Conservation (phyloP, 2,888 invertebrate genomes). For the Endomychus coccineus region DNA sequence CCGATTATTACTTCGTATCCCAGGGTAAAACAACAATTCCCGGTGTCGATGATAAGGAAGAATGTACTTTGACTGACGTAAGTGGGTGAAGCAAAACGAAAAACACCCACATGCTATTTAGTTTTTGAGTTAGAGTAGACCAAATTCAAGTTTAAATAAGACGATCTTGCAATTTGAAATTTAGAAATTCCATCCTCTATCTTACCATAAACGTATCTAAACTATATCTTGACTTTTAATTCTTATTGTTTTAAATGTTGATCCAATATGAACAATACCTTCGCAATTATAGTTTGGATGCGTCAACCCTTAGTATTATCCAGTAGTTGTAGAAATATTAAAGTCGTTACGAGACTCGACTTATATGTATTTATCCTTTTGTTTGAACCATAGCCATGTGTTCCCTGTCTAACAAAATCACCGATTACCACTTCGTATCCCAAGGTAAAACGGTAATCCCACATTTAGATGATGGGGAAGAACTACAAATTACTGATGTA, state of each 20-base stretch:
- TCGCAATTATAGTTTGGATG: too few relatives aligned
- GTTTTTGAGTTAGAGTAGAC: slow-evolving; percentile 10
- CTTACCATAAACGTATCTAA: too few relatives aligned
- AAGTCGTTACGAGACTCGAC: slow-evolving; percentile 13
- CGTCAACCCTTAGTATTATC: too few relatives aligned
- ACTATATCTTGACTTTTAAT: too few relatives aligned
- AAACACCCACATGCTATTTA: slow-evolving; percentile 15
- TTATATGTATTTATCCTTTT: slow-evolving; percentile 15
- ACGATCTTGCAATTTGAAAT: too few relatives aligned
- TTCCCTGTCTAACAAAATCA: slow-evolving; percentile 78
- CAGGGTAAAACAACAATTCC: slow-evolving; percentile 96
- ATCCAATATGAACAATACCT: too few relatives aligned
- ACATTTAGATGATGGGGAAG: slow-evolving; percentile 92
- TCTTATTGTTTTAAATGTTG: too few relatives aligned
- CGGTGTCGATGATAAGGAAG: slow-evolving; percentile 90
- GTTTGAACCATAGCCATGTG: slow-evolving; percentile 56
- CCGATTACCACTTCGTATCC: slow-evolving; percentile 90
- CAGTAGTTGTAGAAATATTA: slow-evolving; percentile 9
- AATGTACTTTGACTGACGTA: slow-evolving; percentile 81
- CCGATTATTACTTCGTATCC: slow-evolving; percentile 88
- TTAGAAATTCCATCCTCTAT: too few relatives aligned
- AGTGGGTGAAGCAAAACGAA: slow-evolving; percentile 51
- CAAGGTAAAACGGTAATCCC: slow-evolving; percentile 97
- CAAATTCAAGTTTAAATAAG: too few relatives aligned
- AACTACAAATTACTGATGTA: slow-evolving; percentile 84